These are phyloP conservation scores for Montipora capitata DNA, from an alignment of 92 coral and sea anemone genomes.

Conservation along the genomic window DNA sequence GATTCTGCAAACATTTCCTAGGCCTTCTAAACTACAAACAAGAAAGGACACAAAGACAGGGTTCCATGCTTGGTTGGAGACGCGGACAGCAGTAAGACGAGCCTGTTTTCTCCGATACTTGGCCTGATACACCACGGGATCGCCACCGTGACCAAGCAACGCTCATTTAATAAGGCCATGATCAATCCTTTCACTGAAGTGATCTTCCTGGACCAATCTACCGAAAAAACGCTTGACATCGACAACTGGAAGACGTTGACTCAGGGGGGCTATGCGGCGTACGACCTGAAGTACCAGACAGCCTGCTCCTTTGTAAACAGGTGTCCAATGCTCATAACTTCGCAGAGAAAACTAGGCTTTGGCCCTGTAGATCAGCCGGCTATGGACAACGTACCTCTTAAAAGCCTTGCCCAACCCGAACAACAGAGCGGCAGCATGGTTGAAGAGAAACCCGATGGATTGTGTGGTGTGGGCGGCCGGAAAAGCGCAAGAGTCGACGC, in stretches of 20 bases:
- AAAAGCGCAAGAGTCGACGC: neutral
- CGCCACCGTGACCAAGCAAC: neutral
- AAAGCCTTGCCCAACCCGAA: neutral
- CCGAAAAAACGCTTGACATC: neutral
- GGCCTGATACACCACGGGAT: neutral
- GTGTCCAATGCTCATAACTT: neutral
- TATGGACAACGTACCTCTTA: neutral
- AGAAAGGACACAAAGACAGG: neutral
- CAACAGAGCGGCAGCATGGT: constrained; percentile 9
- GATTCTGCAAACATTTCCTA: neutral
- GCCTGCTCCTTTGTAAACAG: neutral
- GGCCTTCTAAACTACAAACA: neutral
- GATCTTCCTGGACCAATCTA: neutral
- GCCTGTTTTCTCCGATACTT: no score
- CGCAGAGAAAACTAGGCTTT: neutral
- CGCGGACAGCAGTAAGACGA: no score
- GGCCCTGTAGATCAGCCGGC: neutral
- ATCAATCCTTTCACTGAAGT: neutral
- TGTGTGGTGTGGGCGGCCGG: neutral
- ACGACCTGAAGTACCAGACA: neutral
- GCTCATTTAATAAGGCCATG: neutral
- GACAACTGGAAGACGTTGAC: neutral
- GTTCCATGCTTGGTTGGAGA: no score
- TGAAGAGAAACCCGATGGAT: neutral
- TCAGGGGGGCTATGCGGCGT: neutral